Percentiles rank a stretch among this genome's conserved stretches.
Conservation (phyloP, 1,140 invertebrate genomes). For the Hylaeus volcanicus region DNA sequence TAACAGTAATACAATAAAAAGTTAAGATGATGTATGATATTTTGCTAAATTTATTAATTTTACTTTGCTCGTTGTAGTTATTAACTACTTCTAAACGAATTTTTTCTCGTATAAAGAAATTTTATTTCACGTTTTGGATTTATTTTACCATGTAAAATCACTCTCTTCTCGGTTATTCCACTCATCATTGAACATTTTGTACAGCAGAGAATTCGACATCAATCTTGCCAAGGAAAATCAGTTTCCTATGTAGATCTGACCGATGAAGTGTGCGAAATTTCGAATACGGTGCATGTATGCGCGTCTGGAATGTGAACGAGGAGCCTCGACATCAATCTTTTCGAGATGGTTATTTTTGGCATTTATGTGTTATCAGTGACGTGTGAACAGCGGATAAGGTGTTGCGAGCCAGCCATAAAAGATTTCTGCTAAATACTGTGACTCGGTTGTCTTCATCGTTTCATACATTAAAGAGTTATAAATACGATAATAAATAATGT, state of each 20-base stretch:
- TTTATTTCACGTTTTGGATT: not conserved
- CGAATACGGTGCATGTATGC: slow-evolving; percentile 1
- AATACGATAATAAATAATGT: not conserved
- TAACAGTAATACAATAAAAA: too few relatives aligned
- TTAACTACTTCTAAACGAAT: too few relatives aligned
- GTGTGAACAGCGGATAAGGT: slow-evolving; percentile 17
- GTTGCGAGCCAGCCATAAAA: not conserved
- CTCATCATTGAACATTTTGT: not conserved
- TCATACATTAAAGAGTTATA: not conserved
- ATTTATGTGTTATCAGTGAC: slow-evolving; percentile 32
- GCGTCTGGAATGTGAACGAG: not conserved
- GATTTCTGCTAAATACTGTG: not conserved
- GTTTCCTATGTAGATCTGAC: slow-evolving; percentile 10
- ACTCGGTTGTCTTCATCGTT: not conserved
- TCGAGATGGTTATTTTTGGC: slow-evolving; percentile 25
- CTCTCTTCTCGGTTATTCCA: not conserved
- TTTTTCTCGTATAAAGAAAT: not conserved
- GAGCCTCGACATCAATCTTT: slow-evolving; percentile 32
- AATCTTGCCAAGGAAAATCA: slow-evolving; percentile 23
- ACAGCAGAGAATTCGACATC: slow-evolving; percentile 1
- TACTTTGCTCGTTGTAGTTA: too few relatives aligned
- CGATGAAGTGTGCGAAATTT: slow-evolving; percentile 6
- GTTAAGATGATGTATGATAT: too few relatives aligned
- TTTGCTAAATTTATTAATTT: too few relatives aligned
- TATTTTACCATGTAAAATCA: not conserved